Conservation (phyloP, 2,888 invertebrate species). For the Coelopa pilipes region DNA sequence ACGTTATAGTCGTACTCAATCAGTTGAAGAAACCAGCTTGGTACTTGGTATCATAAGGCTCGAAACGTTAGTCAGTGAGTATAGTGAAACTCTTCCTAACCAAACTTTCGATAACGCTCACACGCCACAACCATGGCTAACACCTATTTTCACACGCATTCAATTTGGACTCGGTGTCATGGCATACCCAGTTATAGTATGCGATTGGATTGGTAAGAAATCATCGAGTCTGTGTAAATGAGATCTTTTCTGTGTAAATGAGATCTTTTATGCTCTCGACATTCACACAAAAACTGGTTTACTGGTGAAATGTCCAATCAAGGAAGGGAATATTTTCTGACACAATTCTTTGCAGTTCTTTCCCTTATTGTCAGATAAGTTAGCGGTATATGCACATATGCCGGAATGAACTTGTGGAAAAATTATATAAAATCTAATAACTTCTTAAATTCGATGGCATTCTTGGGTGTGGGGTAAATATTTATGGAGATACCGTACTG, state of each 20-base stretch:
- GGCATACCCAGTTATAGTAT: conserved; percentile 30
- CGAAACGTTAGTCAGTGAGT: conserved; percentile 21
- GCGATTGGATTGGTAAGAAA: not conserved
- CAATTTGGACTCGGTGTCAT: conserved; percentile 19
- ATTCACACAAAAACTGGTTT: conserved; percentile 33
- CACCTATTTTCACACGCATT: conserved; percentile 29
- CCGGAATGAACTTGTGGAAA: conserved; percentile 22
- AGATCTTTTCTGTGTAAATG: conserved; percentile 38
- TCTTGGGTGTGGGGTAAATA: no score
- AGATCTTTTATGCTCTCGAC: conserved; percentile 37
- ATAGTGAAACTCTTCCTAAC: conserved; percentile 28
- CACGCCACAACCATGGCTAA: conserved; percentile 27
- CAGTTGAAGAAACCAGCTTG: conserved; percentile 27
- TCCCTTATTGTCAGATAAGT: conserved; percentile 19
- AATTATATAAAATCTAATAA: no score
- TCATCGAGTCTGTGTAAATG: conserved; percentile 31
- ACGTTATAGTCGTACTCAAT: conserved; percentile 11
- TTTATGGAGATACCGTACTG: no score
- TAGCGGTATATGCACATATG: conserved; percentile 21
- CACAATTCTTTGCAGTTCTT: not conserved
- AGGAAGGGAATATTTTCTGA: not conserved
- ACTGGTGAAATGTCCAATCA: not conserved
- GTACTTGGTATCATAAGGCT: conserved; percentile 3
- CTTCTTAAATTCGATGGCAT: no score
- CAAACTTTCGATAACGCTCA: conserved; percentile 27